These are phyloP conservation scores for Sceloporus tristichus DNA, from an alignment of 2,113 vertebrate species.

Conservation along the genomic window DNA sequence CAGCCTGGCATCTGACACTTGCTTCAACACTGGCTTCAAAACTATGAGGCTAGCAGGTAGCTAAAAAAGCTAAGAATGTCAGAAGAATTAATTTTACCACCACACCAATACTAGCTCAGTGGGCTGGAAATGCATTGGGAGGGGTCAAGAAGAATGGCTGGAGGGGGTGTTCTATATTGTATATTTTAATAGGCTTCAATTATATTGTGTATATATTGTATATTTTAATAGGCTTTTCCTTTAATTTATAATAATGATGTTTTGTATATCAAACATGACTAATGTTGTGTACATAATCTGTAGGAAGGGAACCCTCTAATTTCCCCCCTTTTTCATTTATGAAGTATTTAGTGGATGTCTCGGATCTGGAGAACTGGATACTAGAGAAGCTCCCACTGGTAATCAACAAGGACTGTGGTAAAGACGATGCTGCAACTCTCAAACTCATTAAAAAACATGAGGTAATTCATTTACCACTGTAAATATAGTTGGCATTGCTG, in stretches of 20 bases:
- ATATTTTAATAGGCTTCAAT: neutral
- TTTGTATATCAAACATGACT: slow-evolving; percentile 13
- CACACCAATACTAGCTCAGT: neutral
- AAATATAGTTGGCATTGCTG: neutral
- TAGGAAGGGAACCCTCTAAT: slow-evolving; percentile 30
- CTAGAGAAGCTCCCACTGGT: slow-evolving; percentile 79
- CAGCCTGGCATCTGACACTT: neutral
- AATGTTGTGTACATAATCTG: neutral
- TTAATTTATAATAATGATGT: neutral
- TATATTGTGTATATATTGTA: neutral
- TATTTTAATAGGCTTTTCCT: neutral
- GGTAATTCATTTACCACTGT: slow-evolving; percentile 70
- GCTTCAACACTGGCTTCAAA: neutral
- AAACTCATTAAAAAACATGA: slow-evolving; percentile 85
- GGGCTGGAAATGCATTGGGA: neutral
- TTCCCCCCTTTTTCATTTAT: slow-evolving; percentile 23
- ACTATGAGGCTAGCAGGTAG: neutral
- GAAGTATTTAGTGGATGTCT: slow-evolving; percentile 85
- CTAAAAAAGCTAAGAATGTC: neutral
- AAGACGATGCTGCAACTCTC: slow-evolving; percentile 79
- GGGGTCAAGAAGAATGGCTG: neutral
- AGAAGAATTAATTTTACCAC: neutral
- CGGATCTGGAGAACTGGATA: slow-evolving; percentile 85
- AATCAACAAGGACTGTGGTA: slow-evolving; percentile 83
- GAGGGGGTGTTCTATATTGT: neutral